These are phyloP conservation scores for Phyllopteryx taeniolatus DNA, from an alignment of 2,113 vertebrate genomes.

Conservation along the genomic window DNA sequence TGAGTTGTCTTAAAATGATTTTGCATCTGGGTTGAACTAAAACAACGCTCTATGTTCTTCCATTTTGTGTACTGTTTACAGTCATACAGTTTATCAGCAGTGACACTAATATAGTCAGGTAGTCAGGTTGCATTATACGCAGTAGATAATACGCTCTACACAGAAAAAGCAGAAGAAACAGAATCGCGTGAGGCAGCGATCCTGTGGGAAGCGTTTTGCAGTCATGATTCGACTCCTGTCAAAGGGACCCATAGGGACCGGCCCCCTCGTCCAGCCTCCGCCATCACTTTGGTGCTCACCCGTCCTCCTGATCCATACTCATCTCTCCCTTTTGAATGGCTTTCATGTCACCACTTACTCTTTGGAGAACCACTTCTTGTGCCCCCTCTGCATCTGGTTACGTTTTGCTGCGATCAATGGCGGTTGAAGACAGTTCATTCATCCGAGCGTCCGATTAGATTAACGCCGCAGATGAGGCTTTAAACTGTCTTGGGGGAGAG, in stretches of 20 bases:
- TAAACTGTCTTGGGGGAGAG: slow-evolving; percentile 31
- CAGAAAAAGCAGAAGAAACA: not conserved
- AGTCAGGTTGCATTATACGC: too few species aligned
- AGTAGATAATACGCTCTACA: not conserved
- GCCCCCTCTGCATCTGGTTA: slow-evolving; percentile 14
- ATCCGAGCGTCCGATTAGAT: slow-evolving; percentile 43
- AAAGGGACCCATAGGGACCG: slow-evolving; percentile 7
- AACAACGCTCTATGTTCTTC: too few species aligned
- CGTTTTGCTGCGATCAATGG: slow-evolving; percentile 37
- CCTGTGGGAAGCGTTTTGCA: not conserved
- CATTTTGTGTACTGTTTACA: too few species aligned
- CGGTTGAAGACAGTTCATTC: slow-evolving; percentile 40
- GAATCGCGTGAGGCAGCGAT: not conserved
- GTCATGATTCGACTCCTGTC: not conserved
- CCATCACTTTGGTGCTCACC: slow-evolving; percentile 1
- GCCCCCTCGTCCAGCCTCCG: slow-evolving; percentile 21
- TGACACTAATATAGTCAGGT: too few species aligned
- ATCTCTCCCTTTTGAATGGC: not conserved
- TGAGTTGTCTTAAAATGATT: too few species aligned
- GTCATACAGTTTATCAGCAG: too few species aligned
- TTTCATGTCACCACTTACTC: slow-evolving; percentile 40
- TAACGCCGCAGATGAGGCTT: slow-evolving; percentile 34
- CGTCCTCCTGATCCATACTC: too few species aligned
- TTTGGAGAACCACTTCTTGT: slow-evolving; percentile 29
- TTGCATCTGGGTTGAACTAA: too few species aligned